phyloP scores from a whole-genome alignment of 53 echinoderm and acorn worm species.

The Zoroaster sp. region DNA sequence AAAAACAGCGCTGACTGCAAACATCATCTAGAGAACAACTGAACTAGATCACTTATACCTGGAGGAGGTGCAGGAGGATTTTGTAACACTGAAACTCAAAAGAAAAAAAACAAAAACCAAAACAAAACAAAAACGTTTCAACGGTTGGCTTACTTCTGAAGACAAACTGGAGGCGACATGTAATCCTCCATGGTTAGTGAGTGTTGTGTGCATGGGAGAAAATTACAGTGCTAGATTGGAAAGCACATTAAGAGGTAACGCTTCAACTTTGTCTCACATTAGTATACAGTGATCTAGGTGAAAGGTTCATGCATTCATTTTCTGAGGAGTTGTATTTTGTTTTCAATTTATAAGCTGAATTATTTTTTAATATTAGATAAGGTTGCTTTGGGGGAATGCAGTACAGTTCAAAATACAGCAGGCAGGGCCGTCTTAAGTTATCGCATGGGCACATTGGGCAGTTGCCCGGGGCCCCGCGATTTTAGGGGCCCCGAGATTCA shows the following conservation, averaged over 20 bases:
- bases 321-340: background rate
- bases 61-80: background rate
- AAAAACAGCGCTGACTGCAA: background rate
- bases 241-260: background rate
- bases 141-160: background rate
- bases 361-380: background rate
- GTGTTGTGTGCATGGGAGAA: background rate
- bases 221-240: background rate
- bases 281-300: background rate
- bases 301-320: background rate
- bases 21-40: background rate
- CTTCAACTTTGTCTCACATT: background rate
- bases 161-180: background rate
- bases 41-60: slow-evolving; percentile 12
- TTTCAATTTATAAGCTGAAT: background rate
- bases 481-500: too few relatives aligned
- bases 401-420: too few relatives aligned
- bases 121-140: background rate
- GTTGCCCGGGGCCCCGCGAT: too few relatives aligned
- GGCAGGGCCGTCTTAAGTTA: too few relatives aligned
- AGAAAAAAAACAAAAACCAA: background rate
- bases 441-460: too few relatives aligned
- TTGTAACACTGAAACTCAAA: background rate
- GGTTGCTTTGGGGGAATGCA: background rate
- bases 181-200: background rate